phyloP scores from a whole-genome alignment of 2,888 invertebrate genomes.

The Nemapogon koenigi region DNA sequence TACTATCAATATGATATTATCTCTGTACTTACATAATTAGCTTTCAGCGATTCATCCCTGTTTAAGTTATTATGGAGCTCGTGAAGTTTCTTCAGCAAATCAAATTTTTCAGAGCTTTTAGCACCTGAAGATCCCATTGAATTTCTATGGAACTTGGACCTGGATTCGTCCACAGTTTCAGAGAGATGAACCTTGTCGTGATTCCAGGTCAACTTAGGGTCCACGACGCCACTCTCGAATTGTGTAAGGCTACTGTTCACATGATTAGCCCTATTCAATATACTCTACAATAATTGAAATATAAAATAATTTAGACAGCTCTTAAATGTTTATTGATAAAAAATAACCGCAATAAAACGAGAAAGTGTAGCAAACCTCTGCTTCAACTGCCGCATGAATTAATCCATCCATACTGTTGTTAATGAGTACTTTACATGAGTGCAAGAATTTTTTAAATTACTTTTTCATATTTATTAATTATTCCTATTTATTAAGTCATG shows the following conservation, averaged over 20 bases:
- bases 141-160: slow-evolving; percentile 54
- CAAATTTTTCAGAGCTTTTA: slow-evolving; percentile 48
- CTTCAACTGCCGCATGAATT: slow-evolving; percentile 66
- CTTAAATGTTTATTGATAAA: background rate
- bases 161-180: slow-evolving; percentile 55
- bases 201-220: slow-evolving; percentile 63
- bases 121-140: slow-evolving; percentile 34
- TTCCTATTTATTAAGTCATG: slow-evolving; percentile 60
- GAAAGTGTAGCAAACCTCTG: slow-evolving; percentile 47
- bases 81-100: slow-evolving; percentile 57
- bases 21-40: slow-evolving; percentile 53
- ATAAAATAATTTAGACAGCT: background rate
- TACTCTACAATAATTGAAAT: slow-evolving; percentile 38
- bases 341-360: slow-evolving; percentile 13
- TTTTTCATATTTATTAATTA: slow-evolving; percentile 53
- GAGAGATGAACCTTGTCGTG: slow-evolving; percentile 58
- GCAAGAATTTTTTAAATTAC: slow-evolving; percentile 43
- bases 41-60: slow-evolving; percentile 50
- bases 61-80: slow-evolving; percentile 55
- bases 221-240: slow-evolving; percentile 53
- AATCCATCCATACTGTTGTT: slow-evolving; percentile 65
- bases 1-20: too few species aligned
- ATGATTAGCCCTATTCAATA: slow-evolving; percentile 58
- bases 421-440: slow-evolving; percentile 49
- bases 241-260: slow-evolving; percentile 52